Conservation (phyloP, 1,140 invertebrate species). For the Halyomorpha halys region DNA sequence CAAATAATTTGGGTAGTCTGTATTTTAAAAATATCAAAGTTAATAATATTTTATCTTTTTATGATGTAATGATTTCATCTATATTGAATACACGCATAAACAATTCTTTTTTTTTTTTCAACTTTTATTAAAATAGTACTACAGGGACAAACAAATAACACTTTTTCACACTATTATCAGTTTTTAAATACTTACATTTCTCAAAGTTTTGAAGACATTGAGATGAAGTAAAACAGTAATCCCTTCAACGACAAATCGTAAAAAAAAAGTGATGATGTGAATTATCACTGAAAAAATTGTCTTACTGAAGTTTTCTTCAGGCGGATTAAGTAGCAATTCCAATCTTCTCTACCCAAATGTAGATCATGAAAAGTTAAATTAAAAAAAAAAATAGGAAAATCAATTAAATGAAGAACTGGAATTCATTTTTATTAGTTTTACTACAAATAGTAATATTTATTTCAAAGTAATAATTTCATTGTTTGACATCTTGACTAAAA, state of each 20-base stretch:
- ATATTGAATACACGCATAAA: too few species aligned
- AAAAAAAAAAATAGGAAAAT: neutral
- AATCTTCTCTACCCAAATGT: conserved; percentile 25
- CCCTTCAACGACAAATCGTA: conserved; percentile 22
- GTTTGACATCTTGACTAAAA: too few species aligned
- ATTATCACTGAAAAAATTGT: conserved; percentile 24
- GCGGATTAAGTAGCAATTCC: conserved; percentile 25
- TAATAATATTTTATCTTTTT: too few species aligned
- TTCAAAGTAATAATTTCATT: too few species aligned
- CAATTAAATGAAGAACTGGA: neutral
- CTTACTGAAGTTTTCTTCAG: conserved; percentile 21
- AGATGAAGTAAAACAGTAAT: conserved; percentile 26
- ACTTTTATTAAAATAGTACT: too few species aligned
- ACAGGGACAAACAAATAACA: too few species aligned
- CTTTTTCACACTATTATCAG: neutral
- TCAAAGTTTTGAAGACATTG: conserved; percentile 23
- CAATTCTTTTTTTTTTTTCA: too few species aligned
- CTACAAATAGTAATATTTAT: too few species aligned
- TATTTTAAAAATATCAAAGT: too few species aligned
- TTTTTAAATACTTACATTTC: conserved; percentile 15
- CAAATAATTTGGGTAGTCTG: too few species aligned
- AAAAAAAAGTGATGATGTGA: conserved; percentile 27
- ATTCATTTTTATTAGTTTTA: too few species aligned
- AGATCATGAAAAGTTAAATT: neutral
- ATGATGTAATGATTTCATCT: too few species aligned